Percentiles rank a stretch among this genome's conserved stretches.
These are phyloP conservation scores for Drosophila rubida DNA, from an alignment of 2,888 invertebrate species.

Conservation along the genomic window DNA sequence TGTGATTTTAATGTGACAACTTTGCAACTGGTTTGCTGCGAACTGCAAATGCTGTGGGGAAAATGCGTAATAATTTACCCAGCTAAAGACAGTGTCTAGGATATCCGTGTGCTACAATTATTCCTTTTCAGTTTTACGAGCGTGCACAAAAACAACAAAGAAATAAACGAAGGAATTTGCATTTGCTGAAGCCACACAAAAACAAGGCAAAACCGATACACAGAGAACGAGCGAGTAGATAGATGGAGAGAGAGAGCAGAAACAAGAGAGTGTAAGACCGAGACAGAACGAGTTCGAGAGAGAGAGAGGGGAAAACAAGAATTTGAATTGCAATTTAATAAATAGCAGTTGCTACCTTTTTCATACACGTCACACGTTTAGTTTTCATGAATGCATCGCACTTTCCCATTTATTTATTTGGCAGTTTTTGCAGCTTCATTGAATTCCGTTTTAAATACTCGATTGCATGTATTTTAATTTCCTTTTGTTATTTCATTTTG, in stretches of 20 bases:
- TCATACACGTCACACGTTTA: slow-evolving; percentile 64
- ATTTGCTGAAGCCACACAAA: slow-evolving; percentile 63
- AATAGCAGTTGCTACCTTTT: slow-evolving; percentile 67
- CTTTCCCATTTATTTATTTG: slow-evolving; percentile 58
- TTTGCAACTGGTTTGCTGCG: slow-evolving; percentile 73
- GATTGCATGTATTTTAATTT: slow-evolving; percentile 37
- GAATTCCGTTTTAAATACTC: slow-evolving; percentile 50
- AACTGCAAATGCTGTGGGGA: slow-evolving; percentile 16
- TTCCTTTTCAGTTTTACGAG: slow-evolving; percentile 52
- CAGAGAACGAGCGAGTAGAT: slow-evolving; percentile 7
- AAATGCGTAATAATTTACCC: slow-evolving; percentile 52
- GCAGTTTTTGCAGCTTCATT: slow-evolving; percentile 65
- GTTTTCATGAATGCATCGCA: slow-evolving; percentile 67
- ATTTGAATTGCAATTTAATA: slow-evolving; percentile 72
- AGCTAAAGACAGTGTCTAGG: slow-evolving; percentile 44
- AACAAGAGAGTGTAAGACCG: not conserved
- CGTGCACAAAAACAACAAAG: slow-evolving; percentile 40
- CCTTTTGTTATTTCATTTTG: slow-evolving; percentile 60
- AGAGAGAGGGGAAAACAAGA: slow-evolving; percentile 50
- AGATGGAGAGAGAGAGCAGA: not conserved
- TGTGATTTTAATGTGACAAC: slow-evolving; percentile 82
- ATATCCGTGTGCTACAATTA: slow-evolving; percentile 54
- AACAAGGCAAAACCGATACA: slow-evolving; percentile 19
- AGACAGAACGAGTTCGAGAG: not conserved
- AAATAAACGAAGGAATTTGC: slow-evolving; percentile 37